Conservation (phyloP, 2,113 vertebrate genomes). For the Crotalus tigris region DNA sequence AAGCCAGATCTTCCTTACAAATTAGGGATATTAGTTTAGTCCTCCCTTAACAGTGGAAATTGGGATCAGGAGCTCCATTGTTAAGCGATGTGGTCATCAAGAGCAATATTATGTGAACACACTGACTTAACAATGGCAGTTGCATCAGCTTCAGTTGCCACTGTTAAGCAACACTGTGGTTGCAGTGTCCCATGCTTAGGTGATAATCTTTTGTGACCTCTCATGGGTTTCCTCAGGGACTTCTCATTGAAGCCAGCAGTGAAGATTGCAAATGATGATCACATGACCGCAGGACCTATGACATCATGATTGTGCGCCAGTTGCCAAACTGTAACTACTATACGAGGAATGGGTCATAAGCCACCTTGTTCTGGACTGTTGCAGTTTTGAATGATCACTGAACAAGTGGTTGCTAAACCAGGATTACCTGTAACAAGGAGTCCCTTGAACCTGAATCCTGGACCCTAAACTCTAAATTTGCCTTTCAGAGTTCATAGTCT, state of each 20-base stretch:
- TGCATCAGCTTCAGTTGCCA: not conserved
- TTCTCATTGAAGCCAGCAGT: not conserved
- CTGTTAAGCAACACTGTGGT: not conserved
- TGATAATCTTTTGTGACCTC: not conserved
- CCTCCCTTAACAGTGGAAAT: not conserved
- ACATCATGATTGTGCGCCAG: not conserved
- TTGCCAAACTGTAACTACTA: not conserved
- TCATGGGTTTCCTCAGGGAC: not conserved
- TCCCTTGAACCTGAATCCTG: not conserved
- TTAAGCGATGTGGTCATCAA: not conserved
- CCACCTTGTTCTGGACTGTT: not conserved
- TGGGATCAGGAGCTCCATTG: not conserved
- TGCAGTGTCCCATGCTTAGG: too few relatives aligned
- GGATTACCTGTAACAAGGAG: not conserved
- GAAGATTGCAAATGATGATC: not conserved
- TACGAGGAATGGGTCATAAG: not conserved
- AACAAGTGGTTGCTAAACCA: not conserved
- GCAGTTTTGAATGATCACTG: not conserved
- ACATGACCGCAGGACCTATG: not conserved
- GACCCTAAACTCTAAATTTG: not conserved
- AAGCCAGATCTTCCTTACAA: not conserved
- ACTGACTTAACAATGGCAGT: not conserved
- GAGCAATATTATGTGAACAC: not conserved
- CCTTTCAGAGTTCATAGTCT: not conserved
- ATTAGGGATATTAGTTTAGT: not conserved